A percentile compares a stretch with the other conserved stretches of the same genome.
Conservation (phyloP, 1,140 invertebrate species). For the Berghia stephanieae region DNA sequence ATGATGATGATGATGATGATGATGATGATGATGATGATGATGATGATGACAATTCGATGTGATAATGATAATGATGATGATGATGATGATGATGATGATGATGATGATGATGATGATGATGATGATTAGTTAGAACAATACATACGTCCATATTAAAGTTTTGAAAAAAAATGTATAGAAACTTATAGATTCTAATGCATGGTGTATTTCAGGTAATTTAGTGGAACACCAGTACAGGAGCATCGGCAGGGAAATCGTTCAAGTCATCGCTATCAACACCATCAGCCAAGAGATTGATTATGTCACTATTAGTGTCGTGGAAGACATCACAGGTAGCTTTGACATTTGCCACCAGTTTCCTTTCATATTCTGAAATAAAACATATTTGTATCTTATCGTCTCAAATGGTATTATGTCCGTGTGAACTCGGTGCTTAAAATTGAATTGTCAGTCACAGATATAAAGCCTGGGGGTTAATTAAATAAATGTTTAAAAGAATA, state of each 20-base stretch:
- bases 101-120: slow-evolving; percentile 29
- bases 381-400: too few species aligned
- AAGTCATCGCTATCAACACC: slow-evolving; percentile 3
- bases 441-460: too few species aligned
- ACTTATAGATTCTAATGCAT: too few species aligned
- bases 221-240: slow-evolving; percentile 11
- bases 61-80: background rate
- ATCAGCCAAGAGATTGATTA: too few species aligned
- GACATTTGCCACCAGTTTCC: too few species aligned
- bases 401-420: too few species aligned
- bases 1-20: slow-evolving; percentile 27
- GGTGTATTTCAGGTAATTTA: background rate
- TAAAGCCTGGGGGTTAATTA: too few species aligned
- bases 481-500: too few species aligned
- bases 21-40: slow-evolving; percentile 31
- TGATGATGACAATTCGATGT: background rate
- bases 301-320: too few species aligned
- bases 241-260: background rate
- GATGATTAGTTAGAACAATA: background rate
- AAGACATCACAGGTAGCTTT: too few species aligned
- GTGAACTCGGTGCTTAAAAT: too few species aligned
- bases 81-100: slow-evolving; percentile 31
- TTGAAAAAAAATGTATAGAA: background rate
- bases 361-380: too few species aligned
- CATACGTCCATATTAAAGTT: background rate